These are phyloP conservation scores for Pyralis farinalis DNA, from an alignment of 2,888 invertebrate species.

Conservation along the genomic window DNA sequence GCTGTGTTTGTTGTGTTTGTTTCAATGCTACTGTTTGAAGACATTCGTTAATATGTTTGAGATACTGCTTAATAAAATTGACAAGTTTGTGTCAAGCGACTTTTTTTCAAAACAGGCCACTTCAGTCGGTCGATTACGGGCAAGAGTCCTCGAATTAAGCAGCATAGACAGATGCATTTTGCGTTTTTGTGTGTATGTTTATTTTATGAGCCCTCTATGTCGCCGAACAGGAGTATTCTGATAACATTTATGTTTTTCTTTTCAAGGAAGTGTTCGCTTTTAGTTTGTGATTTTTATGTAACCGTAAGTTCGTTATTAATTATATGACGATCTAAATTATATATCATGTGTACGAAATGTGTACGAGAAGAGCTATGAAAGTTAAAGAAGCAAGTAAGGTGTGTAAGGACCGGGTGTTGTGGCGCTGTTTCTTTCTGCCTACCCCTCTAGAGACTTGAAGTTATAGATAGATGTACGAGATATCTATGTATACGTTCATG, in stretches of 20 bases:
- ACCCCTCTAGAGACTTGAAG: too few relatives aligned
- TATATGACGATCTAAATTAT: too few relatives aligned
- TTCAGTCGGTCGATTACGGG: conserved; percentile 21
- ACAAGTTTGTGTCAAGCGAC: not conserved
- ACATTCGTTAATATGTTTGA: not conserved
- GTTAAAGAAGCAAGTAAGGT: too few relatives aligned
- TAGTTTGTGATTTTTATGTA: not conserved
- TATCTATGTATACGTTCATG: too few relatives aligned
- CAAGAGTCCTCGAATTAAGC: conserved; percentile 31
- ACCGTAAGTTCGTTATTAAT: too few relatives aligned
- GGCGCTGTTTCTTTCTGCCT: too few relatives aligned
- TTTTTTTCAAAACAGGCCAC: conserved; percentile 30
- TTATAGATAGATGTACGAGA: too few relatives aligned
- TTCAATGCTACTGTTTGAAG: too few relatives aligned
- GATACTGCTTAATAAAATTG: not conserved
- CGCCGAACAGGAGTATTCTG: conserved; percentile 19
- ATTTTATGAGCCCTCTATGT: conserved; percentile 26
- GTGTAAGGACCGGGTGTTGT: too few relatives aligned
- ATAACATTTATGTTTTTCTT: conserved; percentile 16
- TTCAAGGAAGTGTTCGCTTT: not conserved
- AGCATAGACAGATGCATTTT: conserved; percentile 31
- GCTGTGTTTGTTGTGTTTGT: too few relatives aligned
- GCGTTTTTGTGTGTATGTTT: conserved; percentile 30
- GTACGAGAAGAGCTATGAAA: too few relatives aligned
- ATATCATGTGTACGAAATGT: too few relatives aligned